A percentile compares a stretch with the other conserved stretches of the same genome.
phyloP scores from a whole-genome alignment of 1,140 invertebrate species.

The Yoshiicerus persimilis region DNA sequence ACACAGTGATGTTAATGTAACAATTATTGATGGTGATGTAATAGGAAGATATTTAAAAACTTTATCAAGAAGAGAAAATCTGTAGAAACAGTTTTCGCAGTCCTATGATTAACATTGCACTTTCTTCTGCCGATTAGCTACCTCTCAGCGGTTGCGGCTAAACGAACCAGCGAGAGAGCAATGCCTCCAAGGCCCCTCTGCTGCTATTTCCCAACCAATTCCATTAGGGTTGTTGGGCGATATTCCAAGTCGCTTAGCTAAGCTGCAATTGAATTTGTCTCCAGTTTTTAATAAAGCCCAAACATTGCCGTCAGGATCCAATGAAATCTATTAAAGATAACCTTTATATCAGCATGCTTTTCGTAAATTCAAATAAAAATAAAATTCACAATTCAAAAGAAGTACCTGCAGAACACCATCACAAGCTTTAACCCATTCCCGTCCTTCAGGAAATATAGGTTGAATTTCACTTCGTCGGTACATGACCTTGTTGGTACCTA shows the following conservation, averaged over 20 bases:
- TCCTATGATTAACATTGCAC: not conserved
- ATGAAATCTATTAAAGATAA: constrained; percentile 22
- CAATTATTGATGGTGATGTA: too few relatives aligned
- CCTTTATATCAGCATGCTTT: too few relatives aligned
- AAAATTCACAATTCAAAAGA: too few relatives aligned
- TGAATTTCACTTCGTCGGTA: constrained; percentile 54
- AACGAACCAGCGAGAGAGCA: constrained; percentile 29
- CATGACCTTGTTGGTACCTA: constrained; percentile 48
- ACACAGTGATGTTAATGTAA: too few relatives aligned
- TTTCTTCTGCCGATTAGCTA: not conserved
- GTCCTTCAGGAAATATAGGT: constrained; percentile 54
- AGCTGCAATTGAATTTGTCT: constrained; percentile 31
- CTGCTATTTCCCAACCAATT: constrained; percentile 42
- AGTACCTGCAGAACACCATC: constrained; percentile 40
- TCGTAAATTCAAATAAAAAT: too few relatives aligned
- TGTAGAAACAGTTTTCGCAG: not conserved
- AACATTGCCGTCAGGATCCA: constrained; percentile 30
- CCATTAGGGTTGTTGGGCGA: constrained; percentile 28
- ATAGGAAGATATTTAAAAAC: too few relatives aligned
- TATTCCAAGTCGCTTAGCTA: constrained; percentile 40
- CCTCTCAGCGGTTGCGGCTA: too few relatives aligned
- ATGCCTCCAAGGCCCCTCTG: constrained; percentile 41
- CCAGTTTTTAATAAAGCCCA: constrained; percentile 40
- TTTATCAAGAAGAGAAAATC: too few relatives aligned
- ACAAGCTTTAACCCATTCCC: constrained; percentile 51